Percentiles rank a stretch among this genome's conserved stretches.
Conservation (phyloP, 2,797 vertebrate genomes). For the Carapus acus region DNA sequence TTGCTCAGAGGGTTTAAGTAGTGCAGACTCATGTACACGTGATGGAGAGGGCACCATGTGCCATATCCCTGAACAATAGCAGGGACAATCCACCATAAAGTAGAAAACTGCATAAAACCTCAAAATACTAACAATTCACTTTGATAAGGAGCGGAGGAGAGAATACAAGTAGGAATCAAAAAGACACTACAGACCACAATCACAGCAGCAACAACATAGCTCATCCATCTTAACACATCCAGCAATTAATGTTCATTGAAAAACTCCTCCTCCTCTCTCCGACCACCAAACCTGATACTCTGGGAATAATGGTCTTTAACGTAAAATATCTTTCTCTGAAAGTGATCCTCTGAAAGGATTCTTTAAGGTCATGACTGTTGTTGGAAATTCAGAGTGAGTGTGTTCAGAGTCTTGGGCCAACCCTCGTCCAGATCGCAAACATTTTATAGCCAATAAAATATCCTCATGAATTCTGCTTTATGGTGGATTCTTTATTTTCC, state of each 20-base stretch:
- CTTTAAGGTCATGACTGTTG: not conserved
- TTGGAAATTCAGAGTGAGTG: not conserved
- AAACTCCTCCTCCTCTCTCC: not conserved
- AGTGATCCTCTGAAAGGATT: not conserved
- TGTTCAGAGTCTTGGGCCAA: too few relatives aligned
- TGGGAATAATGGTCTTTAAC: not conserved
- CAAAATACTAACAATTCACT: not conserved
- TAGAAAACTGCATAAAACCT: constrained; percentile 10
- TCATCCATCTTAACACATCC: not conserved
- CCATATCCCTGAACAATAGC: constrained; percentile 7
- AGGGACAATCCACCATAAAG: constrained; percentile 32
- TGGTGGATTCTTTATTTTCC: constrained; percentile 17
- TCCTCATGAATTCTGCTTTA: constrained; percentile 20
- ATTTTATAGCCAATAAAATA: constrained; percentile 14
- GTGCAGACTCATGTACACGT: constrained; percentile 22
- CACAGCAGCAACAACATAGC: constrained; percentile 4
- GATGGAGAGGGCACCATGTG: constrained; percentile 13
- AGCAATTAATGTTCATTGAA: not conserved
- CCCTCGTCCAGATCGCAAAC: not conserved
- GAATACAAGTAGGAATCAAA: not conserved
- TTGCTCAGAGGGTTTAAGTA: constrained; percentile 25
- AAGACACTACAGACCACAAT: not conserved
- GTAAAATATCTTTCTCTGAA: not conserved
- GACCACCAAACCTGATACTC: not conserved
- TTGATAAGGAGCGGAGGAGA: too few relatives aligned